These are phyloP conservation scores for Operophtera brumata DNA, from an alignment of 2,888 invertebrate genomes.

Conservation along the genomic window DNA sequence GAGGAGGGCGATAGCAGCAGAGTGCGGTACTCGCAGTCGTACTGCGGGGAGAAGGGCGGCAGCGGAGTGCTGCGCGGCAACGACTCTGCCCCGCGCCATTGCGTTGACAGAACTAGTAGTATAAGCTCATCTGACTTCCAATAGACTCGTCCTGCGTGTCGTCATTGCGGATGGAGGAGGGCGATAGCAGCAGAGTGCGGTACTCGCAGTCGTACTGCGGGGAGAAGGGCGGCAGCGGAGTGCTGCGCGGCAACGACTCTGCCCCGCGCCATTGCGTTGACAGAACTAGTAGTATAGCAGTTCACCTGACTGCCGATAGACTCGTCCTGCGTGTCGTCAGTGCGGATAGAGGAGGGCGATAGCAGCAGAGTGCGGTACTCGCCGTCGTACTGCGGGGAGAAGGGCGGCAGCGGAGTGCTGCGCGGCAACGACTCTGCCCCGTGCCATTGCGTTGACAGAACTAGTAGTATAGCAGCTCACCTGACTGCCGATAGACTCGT, in stretches of 20 bases:
- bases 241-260: constrained; percentile 77
- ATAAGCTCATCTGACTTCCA: constrained; percentile 82
- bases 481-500: constrained; percentile 81
- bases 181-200: constrained; percentile 61
- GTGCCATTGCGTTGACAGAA: constrained; percentile 62
- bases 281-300: too few species aligned
- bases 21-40: constrained; percentile 65
- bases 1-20: constrained; percentile 64
- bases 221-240: constrained; percentile 72
- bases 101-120: constrained; percentile 55
- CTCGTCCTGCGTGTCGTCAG: constrained; percentile 70
- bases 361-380: constrained; percentile 64
- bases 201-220: constrained; percentile 66
- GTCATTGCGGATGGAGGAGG: constrained; percentile 63
- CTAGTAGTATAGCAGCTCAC: constrained; percentile 51
- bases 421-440: constrained; percentile 80
- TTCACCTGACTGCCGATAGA: constrained; percentile 82
- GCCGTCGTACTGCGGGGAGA: constrained; percentile 66
- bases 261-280: constrained; percentile 70
- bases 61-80: constrained; percentile 75
- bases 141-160: constrained; percentile 76
- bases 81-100: constrained; percentile 78
- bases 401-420: constrained; percentile 70
- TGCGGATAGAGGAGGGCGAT: constrained; percentile 63
- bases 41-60: constrained; percentile 68